These are phyloP conservation scores for Oreochromis grahami DNA, from an alignment of 2,797 vertebrate genomes.

Conservation along the genomic window DNA sequence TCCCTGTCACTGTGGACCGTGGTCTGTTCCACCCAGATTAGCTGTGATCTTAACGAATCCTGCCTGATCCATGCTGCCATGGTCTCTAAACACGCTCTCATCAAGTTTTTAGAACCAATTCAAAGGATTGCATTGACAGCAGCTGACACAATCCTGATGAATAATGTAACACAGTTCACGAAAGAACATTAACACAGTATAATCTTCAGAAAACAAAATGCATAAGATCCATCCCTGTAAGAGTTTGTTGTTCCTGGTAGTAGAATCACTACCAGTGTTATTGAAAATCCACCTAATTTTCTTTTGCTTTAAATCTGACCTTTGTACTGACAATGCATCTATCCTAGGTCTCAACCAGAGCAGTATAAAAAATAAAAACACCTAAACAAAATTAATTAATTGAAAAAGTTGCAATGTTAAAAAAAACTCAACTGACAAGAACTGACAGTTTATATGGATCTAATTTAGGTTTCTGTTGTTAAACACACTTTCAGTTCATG, in stretches of 20 bases:
- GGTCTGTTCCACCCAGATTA: constrained; percentile 59
- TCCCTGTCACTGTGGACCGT: neutral
- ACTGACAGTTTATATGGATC: neutral
- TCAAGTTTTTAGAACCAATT: constrained; percentile 33
- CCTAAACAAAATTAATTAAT: neutral
- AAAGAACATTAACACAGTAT: neutral
- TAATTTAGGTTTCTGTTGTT: neutral
- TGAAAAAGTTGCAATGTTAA: neutral
- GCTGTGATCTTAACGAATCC: constrained; percentile 52
- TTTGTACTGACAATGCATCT: neutral
- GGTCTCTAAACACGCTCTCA: constrained; percentile 27
- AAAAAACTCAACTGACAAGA: neutral
- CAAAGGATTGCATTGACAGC: constrained; percentile 20
- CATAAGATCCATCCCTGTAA: neutral
- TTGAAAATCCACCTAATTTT: neutral
- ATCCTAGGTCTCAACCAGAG: neutral
- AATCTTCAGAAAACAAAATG: neutral
- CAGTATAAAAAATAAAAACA: neutral
- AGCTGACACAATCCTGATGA: constrained; percentile 14
- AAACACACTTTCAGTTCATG: neutral
- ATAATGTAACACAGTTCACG: constrained; percentile 15
- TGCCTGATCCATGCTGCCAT: constrained; percentile 36
- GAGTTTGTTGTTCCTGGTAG: neutral
- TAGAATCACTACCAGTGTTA: neutral
- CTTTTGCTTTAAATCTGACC: neutral